phyloP scores from a whole-genome alignment of 2,797 vertebrate species.

The Podarcis lilfordi region DNA sequence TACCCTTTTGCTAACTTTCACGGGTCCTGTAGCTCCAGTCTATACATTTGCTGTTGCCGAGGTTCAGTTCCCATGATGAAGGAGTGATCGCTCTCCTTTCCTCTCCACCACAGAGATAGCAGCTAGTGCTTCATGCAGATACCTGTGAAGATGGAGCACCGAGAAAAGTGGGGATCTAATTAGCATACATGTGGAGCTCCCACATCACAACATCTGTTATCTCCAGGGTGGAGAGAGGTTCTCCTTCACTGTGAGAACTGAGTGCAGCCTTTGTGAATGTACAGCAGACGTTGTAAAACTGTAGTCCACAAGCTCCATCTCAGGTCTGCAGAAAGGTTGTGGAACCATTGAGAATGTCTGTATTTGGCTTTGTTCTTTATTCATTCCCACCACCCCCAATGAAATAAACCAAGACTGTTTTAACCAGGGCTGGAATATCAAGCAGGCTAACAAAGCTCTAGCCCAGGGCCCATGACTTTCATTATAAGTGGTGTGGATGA shows the following conservation, averaged over 20 bases:
- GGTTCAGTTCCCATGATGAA: neutral
- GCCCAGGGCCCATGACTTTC: no score
- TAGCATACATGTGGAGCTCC: neutral
- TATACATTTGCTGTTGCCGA: neutral
- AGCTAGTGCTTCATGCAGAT: neutral
- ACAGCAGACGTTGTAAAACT: no score
- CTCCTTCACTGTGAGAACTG: neutral
- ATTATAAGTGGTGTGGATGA: no score
- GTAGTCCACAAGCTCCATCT: no score
- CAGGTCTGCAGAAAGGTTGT: no score
- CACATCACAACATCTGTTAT: neutral
- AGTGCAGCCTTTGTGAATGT: neutral
- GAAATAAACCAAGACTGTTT: no score
- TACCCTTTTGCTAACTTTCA: neutral
- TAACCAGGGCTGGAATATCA: no score
- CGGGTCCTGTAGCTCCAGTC: neutral
- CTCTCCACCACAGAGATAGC: neutral
- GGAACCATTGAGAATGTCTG: no score
- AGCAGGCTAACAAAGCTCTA: no score
- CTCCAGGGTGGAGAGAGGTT: neutral
- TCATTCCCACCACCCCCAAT: no score
- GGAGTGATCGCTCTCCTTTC: neutral
- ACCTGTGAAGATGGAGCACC: no score
- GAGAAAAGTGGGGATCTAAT: neutral
- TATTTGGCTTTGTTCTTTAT: no score